Evolutionary conservation across 2,797 vertebrate genomes (phyloP).

Genomic region (Pipistrellus pipistrellus): DNA sequence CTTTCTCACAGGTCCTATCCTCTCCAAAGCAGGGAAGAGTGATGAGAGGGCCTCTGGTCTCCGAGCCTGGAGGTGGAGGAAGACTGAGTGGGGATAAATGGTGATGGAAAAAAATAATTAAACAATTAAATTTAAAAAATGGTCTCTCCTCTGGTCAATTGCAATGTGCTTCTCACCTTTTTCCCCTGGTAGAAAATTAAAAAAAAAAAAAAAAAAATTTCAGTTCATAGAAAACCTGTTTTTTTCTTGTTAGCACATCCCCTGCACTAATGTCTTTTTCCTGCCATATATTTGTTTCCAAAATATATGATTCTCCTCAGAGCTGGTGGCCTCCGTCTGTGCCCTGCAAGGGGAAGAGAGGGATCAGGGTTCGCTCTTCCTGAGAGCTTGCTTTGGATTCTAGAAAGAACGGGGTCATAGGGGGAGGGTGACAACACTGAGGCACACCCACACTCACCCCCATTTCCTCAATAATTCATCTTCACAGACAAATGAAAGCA

Average conservation of each 20-base stretch:
- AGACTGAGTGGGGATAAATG: neutral
- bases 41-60: accelerated
- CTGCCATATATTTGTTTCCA: neutral
- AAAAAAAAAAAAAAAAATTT: neutral
- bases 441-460: neutral
- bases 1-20: accelerated
- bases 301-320: neutral
- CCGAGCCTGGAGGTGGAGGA: neutral
- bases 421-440: neutral
- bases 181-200: neutral
- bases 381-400: neutral
- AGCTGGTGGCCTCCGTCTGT: neutral
- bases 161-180: neutral
- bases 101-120: neutral
- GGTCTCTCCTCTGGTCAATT: neutral
- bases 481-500: no score
- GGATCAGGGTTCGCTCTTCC: neutral
- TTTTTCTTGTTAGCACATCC: neutral
- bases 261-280: neutral
- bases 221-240: neutral
- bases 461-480: no score
- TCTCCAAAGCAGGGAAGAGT: neutral
- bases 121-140: neutral
- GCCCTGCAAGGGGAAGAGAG: neutral
- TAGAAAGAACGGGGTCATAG: neutral